Base-by-base conservation (phyloP, 2,797 vertebrate genomes). In the Typhlichthys eigenmanni region DNA sequence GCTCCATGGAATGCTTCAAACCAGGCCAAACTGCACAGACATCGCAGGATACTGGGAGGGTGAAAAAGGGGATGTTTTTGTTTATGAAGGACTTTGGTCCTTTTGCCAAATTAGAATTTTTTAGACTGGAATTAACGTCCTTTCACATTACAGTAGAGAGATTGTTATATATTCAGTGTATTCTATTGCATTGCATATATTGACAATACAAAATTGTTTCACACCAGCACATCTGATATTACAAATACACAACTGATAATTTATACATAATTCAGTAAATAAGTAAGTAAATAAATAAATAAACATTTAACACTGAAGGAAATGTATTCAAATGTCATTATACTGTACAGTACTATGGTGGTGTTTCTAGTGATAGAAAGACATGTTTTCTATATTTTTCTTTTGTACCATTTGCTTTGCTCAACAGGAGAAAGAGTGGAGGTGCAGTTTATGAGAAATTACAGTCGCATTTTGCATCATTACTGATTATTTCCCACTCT, bases 21-120 rank as follows among this genome's bases (percentile, higher is more conserved):
- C 83, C 86, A 90, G 88, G 80, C 81, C 85, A 89, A 78, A 71
- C 72, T 72, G 69, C 55, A 55, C 64, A 68, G 66, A 51, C 76
- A 79, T 78, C 79, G 79, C 80, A 90, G 91, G 92, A 92, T 94
- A 90, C 93, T 64, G 86, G 88, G 83, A 90, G 86, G 89, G 89
- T 57, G 53, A 64, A 66, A 50, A 71, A 46, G 59, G 54, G 55
- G 74, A 73, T 69, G 49, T 52, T 46, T 62, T 34, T 62, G 65
- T 49, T 52, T 38, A 29, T 29, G 17, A 67, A 66, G 62, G 68
- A 58, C 72, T 62, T 66, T 46, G 72, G 67, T 60, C 69, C 60
- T 43, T 58, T 50, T 69, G 66, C 71, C 60, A 62, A 50, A 56
- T 76, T 68, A 75, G 62, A 74, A 68, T 76, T 82, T 49, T 7